Conservation (phyloP, 2,797 vertebrate species). For the Gymnoscopelus microlampas region DNA sequence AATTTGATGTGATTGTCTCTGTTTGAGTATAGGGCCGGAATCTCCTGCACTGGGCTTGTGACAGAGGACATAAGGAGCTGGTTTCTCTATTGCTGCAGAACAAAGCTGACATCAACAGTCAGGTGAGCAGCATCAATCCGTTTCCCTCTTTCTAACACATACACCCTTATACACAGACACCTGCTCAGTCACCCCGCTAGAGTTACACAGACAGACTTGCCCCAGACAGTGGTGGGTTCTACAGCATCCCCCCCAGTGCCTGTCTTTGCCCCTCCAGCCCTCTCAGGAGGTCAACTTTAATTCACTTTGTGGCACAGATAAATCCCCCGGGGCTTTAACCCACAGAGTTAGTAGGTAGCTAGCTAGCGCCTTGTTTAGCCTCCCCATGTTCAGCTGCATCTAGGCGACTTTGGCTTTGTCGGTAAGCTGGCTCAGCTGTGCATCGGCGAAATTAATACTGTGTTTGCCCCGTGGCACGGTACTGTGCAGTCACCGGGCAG, state of each 20-base stretch:
- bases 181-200: background rate
- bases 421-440: constrained; percentile 83
- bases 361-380: constrained; percentile 67
- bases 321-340: constrained; percentile 71
- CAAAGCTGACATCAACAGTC: constrained; percentile 91
- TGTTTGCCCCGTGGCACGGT: constrained; percentile 56
- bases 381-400: constrained; percentile 70
- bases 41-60: constrained; percentile 95
- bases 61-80: constrained; percentile 95
- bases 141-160: background rate
- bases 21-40: constrained; percentile 84
- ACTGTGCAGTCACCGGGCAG: constrained; percentile 57
- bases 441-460: constrained; percentile 82
- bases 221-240: constrained; percentile 36
- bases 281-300: constrained; percentile 78
- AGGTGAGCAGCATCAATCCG: constrained; percentile 83
- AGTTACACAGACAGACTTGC: constrained; percentile 24
- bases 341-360: constrained; percentile 72
- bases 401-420: constrained; percentile 77
- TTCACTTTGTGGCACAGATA: constrained; percentile 75
- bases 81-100: constrained; percentile 90
- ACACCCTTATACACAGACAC: constrained; percentile 10
- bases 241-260: constrained; percentile 23
- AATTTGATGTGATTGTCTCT: constrained; percentile 4
- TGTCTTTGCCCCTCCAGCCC: constrained; percentile 41